Base-by-base conservation (phyloP, 2,113 vertebrate genomes). In the Muntiacus reevesi region DNA sequence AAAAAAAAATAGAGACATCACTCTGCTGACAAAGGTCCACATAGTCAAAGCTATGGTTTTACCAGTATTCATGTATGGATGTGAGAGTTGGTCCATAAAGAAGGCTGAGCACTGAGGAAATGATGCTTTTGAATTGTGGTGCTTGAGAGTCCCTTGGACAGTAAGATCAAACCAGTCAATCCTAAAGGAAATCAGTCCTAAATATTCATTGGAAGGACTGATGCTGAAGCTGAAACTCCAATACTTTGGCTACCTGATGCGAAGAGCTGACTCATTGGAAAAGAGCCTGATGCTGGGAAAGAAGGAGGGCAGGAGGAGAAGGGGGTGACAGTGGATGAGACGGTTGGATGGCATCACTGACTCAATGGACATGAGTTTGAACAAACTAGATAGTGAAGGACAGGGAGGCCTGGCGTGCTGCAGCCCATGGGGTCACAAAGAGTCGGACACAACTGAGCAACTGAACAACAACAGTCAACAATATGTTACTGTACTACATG, bases 381-480 rank as follows among this genome's bases (percentile, higher is more conserved):
- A 12, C 15, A 76, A 43, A 43, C 23, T 76, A 76, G 21, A 43
- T 7, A 43, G 71, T 76, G 40, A 76, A 43, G 40, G 71, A 43
- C 12, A 76, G 6, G 71, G 40, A 76, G 40, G 12, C 71, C 71
- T 76, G 71, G 23, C 1, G 1, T 76, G 71, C 71, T 76, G 23
- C 71, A 43, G 40, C 12, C 11, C 71, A 76, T 14, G 23, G 6
- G 23, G 40, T 76, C 40, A 43, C 23, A 43, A 43, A 43, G 23
- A 76, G 23, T 8, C 0, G 0, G 71, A 76, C 71, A 76, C 3
- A 0, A 27, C 40, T 1, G 1, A 43, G 40, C 23, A 27, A 43
- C 40, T 76, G 71, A 43, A 76, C 23, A 71, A 40, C 5, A 43
- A 76, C 6, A 76, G 43, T 47, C 36, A 71, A 40, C 0, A 36